A percentile compares a stretch with the other conserved stretches of the same genome.
These are phyloP conservation scores for Spermophilus dauricus DNA, from an alignment of 2,113 vertebrate genomes.

Conservation along the genomic window DNA sequence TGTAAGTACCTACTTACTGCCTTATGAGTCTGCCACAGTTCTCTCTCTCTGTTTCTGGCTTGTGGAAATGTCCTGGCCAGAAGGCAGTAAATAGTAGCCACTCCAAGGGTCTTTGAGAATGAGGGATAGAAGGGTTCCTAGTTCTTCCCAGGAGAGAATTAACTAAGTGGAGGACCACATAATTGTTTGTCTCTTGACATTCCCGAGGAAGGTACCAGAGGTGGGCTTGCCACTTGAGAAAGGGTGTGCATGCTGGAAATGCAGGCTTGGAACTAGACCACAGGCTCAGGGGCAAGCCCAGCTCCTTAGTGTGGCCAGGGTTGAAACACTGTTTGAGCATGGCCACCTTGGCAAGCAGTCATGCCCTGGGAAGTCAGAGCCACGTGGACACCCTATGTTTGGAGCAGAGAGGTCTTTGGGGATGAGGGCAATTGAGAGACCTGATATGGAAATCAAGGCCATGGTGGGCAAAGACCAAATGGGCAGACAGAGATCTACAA, in stretches of 20 bases:
- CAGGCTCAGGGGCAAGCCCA: accelerated
- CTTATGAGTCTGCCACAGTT: too few relatives aligned
- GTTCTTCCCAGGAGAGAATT: accelerated
- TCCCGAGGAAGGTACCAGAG: accelerated
- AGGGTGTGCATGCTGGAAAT: accelerated
- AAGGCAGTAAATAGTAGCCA: accelerated
- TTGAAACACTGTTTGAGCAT: not conserved
- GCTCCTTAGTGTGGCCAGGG: not conserved
- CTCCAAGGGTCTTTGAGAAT: not conserved
- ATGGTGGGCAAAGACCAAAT: not conserved
- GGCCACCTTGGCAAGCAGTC: too few relatives aligned
- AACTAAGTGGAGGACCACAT: not conserved
- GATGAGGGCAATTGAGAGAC: not conserved
- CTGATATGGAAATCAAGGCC: not conserved
- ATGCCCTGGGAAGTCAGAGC: not conserved
- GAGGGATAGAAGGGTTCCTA: too few relatives aligned
- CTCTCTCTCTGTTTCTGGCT: accelerated
- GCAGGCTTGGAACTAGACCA: accelerated
- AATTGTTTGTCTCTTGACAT: not conserved
- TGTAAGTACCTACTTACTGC: accelerated
- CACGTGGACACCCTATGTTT: too few relatives aligned
- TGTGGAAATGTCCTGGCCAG: accelerated
- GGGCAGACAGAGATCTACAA: not conserved
- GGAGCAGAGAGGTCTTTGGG: accelerated
- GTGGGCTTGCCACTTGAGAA: accelerated